Percentiles rank a stretch among this genome's conserved stretches.
phyloP scores from a whole-genome alignment of 2,888 invertebrate genomes.

The Gastracanthus pulcherrimus region DNA sequence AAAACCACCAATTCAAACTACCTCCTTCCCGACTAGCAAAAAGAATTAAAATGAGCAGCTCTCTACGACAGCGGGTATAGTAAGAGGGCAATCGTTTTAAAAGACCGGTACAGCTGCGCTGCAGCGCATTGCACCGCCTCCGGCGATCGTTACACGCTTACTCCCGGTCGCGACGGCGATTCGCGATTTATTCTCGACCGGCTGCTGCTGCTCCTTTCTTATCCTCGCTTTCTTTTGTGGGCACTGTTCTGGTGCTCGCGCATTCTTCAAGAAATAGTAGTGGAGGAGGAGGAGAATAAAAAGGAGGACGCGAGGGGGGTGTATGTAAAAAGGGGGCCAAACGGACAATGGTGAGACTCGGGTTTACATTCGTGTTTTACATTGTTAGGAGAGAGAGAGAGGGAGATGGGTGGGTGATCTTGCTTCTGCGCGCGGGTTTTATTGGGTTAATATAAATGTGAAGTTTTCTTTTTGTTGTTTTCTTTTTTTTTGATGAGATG shows the following conservation, averaged over 20 bases:
- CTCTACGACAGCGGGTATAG: not conserved
- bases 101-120: conserved; percentile 16
- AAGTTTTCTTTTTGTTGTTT: too few species aligned
- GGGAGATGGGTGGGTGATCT: not conserved
- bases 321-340: not conserved
- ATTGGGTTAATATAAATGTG: not conserved
- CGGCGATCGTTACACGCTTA: conserved; percentile 26
- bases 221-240: conserved; percentile 27
- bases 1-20: too few species aligned
- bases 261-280: not conserved
- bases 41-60: not conserved
- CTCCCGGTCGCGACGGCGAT: conserved; percentile 42
- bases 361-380: conserved; percentile 32
- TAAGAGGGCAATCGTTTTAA: conserved; percentile 45
- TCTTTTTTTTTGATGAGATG: too few species aligned
- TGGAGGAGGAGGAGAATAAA: not conserved
- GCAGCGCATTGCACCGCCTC: not conserved
- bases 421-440: not conserved
- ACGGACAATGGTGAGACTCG: not conserved
- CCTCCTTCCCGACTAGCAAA: not conserved
- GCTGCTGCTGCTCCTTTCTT: conserved; percentile 8
- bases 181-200: conserved; percentile 42
- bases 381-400: not conserved
- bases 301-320: not conserved
- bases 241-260: not conserved